Conservation (phyloP, 2,797 vertebrate species). For the Myotis vivesi region DNA sequence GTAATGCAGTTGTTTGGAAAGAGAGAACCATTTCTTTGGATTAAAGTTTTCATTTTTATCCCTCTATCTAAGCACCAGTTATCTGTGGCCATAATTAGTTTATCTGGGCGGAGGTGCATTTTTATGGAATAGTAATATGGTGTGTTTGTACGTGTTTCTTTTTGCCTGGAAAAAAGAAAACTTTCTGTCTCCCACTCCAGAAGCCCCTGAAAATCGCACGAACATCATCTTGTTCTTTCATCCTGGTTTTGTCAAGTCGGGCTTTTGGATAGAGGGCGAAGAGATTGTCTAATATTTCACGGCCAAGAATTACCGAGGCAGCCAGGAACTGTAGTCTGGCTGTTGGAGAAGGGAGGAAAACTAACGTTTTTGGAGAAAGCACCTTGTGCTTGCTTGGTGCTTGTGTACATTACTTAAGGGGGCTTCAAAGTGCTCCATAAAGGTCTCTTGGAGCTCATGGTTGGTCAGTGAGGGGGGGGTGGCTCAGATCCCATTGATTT, state of each 20-base stretch:
- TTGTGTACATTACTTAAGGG: slow-evolving; percentile 3
- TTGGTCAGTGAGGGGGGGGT: neutral
- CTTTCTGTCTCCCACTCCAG: neutral
- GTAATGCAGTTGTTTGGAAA: slow-evolving; percentile 64
- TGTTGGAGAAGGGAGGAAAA: slow-evolving; percentile 19
- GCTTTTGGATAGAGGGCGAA: slow-evolving; percentile 5
- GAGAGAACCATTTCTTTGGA: slow-evolving; percentile 61
- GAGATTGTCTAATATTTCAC: neutral
- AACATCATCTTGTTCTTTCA: slow-evolving; percentile 20
- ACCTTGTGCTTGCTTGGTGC: neutral
- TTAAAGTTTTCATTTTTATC: slow-evolving; percentile 63
- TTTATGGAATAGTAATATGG: slow-evolving; percentile 57
- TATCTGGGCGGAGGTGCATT: slow-evolving; percentile 62
- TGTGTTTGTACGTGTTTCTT: slow-evolving; percentile 11
- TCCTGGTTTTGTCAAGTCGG: slow-evolving; percentile 35
- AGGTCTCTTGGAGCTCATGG: neutral
- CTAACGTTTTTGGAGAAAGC: neutral
- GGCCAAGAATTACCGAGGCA: neutral
- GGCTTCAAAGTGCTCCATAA: neutral
- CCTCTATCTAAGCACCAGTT: slow-evolving; percentile 9
- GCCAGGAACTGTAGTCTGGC: slow-evolving; percentile 9
- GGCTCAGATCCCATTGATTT: slow-evolving; percentile 4
- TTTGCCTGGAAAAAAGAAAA: neutral
- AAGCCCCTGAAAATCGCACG: neutral
- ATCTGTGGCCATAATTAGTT: slow-evolving; percentile 57